Evolutionary conservation across 2,888 invertebrate genomes (phyloP).

Genomic region (Pterostichus niger): DNA sequence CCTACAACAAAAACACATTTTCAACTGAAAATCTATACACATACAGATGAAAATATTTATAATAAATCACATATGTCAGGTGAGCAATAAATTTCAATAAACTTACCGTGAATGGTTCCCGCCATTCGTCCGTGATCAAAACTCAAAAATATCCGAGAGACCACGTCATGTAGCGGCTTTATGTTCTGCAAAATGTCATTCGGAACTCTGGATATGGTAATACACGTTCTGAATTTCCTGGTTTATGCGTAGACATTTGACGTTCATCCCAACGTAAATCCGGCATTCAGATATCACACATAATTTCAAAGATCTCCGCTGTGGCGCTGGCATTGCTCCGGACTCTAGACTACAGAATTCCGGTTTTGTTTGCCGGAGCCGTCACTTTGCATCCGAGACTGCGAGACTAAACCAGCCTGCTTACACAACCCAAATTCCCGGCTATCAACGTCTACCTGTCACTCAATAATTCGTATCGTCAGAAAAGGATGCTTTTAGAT

Average conservation of each 20-base stretch:
- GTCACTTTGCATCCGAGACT: slow-evolving; percentile 24
- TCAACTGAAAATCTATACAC: not conserved
- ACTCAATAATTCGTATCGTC: slow-evolving; percentile 51
- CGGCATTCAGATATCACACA: slow-evolving; percentile 42
- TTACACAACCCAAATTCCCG: slow-evolving; percentile 45
- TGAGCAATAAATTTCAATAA: slow-evolving; percentile 41
- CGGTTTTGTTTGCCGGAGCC: slow-evolving; percentile 44
- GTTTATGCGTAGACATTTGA: slow-evolving; percentile 42
- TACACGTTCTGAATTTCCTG: slow-evolving; percentile 42
- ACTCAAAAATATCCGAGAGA: slow-evolving; percentile 26
- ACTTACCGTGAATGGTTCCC: slow-evolving; percentile 27
- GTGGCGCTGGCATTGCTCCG: not conserved
- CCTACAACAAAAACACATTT: not conserved
- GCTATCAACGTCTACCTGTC: slow-evolving; percentile 56
- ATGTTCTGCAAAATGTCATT: slow-evolving; percentile 35
- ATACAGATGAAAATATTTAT: slow-evolving; percentile 31
- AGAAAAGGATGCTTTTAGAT: slow-evolving; percentile 39
- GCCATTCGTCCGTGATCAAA: slow-evolving; percentile 12
- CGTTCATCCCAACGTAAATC: slow-evolving; percentile 26
- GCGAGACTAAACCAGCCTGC: slow-evolving; percentile 23
- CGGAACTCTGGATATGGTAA: slow-evolving; percentile 27
- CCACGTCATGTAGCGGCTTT: slow-evolving; percentile 38
- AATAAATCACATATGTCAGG: slow-evolving; percentile 37
- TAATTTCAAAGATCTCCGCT: slow-evolving; percentile 31
- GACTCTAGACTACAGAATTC: not conserved